Conservation (phyloP, 2,113 vertebrate genomes). For the Prunella fulvescens region DNA sequence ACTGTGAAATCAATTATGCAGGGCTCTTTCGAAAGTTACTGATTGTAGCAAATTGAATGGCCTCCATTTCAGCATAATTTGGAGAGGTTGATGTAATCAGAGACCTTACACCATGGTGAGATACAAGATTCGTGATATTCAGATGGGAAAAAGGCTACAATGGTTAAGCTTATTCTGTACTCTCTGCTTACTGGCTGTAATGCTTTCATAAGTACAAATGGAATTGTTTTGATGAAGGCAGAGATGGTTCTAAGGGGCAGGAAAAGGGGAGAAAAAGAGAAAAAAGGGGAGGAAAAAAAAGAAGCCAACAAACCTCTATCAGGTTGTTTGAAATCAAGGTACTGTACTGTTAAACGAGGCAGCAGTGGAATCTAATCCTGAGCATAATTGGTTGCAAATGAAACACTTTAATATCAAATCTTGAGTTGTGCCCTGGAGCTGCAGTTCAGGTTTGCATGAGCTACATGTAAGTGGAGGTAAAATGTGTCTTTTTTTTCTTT, state of each 20-base stretch:
- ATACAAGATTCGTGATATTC: constrained; percentile 75
- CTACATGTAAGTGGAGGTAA: constrained; percentile 39
- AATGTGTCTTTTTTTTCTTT: background rate
- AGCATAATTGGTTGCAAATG: constrained; percentile 73
- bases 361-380: constrained; percentile 57
- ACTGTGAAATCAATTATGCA: constrained; percentile 83
- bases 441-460: constrained; percentile 53
- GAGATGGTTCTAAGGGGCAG: constrained; percentile 47
- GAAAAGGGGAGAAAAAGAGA: background rate
- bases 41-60: constrained; percentile 83
- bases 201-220: constrained; percentile 71
- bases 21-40: constrained; percentile 76
- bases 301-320: background rate
- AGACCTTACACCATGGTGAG: constrained; percentile 74
- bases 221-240: constrained; percentile 73
- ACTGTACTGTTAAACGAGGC: constrained; percentile 28
- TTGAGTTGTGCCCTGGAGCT: constrained; percentile 63
- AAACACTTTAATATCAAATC: constrained; percentile 73
- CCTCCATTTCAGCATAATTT: constrained; percentile 81
- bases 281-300: background rate
- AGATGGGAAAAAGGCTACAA: constrained; percentile 68
- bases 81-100: constrained; percentile 81
- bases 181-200: constrained; percentile 65
- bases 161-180: constrained; percentile 66
- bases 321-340: constrained; percentile 47